These are phyloP conservation scores for Leptodactylus fallax DNA, from an alignment of 2,797 vertebrate species.

Conservation along the genomic window DNA sequence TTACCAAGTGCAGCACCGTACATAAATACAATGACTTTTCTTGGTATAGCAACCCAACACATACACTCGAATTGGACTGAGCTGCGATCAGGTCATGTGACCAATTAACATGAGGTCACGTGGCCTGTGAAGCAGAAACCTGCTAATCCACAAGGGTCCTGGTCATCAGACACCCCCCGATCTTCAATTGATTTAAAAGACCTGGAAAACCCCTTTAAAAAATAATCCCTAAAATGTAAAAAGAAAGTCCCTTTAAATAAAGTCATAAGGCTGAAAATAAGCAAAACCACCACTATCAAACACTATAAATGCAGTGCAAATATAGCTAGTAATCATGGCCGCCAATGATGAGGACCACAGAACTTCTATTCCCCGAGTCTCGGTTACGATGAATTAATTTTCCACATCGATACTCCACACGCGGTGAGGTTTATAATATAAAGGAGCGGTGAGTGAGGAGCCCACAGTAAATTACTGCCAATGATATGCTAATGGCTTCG, in stretches of 20 bases:
- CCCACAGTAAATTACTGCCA: conserved; percentile 8
- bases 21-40: no score
- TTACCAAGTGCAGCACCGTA: no score
- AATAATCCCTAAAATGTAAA: background rate
- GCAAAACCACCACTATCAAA: no score
- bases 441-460: conserved; percentile 19
- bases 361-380: conserved; percentile 10
- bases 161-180: no score
- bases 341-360: background rate
- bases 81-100: no score
- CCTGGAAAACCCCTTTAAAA: background rate
- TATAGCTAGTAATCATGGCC: conserved; percentile 10
- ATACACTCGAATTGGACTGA: no score
- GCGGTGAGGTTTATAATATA: conserved; percentile 31
- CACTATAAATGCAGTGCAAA: background rate
- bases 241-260: conserved; percentile 12
- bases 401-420: conserved; percentile 37
- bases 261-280: background rate
- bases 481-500: conserved; percentile 42
- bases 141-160: no score
- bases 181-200: no score
- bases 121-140: no score
- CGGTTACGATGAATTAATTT: conserved; percentile 49
- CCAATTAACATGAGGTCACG: no score
- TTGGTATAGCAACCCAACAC: no score